Percentiles rank a stretch among this genome's conserved stretches.
phyloP scores from a whole-genome alignment of 2,113 vertebrate species.

The Xenopus laevis region DNA sequence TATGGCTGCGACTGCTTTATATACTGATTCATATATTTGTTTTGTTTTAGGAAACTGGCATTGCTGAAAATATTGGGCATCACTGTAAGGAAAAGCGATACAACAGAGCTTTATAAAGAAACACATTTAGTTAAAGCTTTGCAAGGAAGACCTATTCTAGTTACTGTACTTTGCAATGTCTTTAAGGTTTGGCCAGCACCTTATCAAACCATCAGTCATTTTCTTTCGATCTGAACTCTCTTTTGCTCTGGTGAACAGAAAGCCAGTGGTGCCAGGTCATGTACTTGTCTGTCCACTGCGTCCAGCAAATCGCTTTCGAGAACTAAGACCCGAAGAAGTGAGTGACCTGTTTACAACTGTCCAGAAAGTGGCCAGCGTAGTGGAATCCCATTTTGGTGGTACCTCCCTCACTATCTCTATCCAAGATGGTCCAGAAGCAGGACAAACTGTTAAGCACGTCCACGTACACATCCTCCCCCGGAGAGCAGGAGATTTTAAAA shows the following conservation, averaged over 20 bases:
- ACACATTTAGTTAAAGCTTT: too few species aligned
- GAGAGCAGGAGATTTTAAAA: conserved; percentile 74
- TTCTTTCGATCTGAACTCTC: conserved; percentile 67
- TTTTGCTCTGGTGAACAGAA: conserved; percentile 71
- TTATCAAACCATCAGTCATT: conserved; percentile 63
- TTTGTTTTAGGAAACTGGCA: too few species aligned
- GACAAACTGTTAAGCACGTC: conserved; percentile 71
- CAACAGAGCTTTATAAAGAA: too few species aligned
- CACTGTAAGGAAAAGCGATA: too few species aligned
- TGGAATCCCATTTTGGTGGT: conserved; percentile 77
- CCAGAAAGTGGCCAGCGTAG: conserved; percentile 69
- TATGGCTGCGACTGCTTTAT: too few species aligned
- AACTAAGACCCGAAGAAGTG: conserved; percentile 78
- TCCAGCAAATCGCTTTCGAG: conserved; percentile 76
- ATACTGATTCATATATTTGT: too few species aligned
- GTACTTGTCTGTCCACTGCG: conserved; percentile 84
- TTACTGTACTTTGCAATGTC: neutral
- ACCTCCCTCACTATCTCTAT: conserved; percentile 83
- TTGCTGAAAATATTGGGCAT: too few species aligned
- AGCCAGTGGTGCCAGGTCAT: conserved; percentile 74
- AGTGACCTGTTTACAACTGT: conserved; percentile 73
- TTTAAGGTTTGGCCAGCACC: conserved; percentile 67
- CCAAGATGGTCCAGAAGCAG: conserved; percentile 63
- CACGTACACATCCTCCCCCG: conserved; percentile 81
- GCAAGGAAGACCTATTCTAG: too few species aligned